Evolutionary conservation across 2,113 vertebrate species (phyloP).

Genomic region (Gasterosteus nipponicus): DNA sequence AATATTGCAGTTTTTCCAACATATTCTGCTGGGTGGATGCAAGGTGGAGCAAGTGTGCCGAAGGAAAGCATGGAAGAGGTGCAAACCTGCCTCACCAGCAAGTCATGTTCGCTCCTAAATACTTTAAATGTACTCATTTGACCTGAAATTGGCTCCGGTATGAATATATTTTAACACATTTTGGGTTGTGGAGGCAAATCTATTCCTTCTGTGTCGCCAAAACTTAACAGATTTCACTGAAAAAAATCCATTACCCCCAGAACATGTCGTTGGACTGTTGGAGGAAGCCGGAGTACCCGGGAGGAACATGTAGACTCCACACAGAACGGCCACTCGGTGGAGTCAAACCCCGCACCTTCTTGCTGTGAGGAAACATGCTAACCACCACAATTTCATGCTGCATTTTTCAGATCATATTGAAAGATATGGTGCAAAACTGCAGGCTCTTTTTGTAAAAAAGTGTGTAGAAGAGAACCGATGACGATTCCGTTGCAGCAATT

Average conservation of each 20-base stretch:
- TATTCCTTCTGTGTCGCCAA: not conserved
- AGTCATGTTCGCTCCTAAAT: not conserved
- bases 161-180: not conserved
- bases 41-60: constrained; percentile 34
- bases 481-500: not conserved
- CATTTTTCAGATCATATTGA: too few relatives aligned
- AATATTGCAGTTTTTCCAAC: too few relatives aligned
- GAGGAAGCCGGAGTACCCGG: too few relatives aligned
- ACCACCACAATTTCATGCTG: too few relatives aligned
- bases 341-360: too few relatives aligned
- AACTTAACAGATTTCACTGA: not conserved
- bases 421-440: too few relatives aligned
- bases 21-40: not conserved
- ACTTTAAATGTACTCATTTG: not conserved
- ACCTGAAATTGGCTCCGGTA: not conserved
- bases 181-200: not conserved
- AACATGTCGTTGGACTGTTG: too few relatives aligned
- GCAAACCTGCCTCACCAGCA: not conserved
- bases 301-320: too few relatives aligned
- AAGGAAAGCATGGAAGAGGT: not conserved
- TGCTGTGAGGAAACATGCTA: too few relatives aligned
- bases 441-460: too few relatives aligned
- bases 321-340: too few relatives aligned
- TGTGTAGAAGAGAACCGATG: not conserved
- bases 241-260: not conserved